Conservation (phyloP, 2,797 vertebrate species). For the Gadopsis bispinosus region DNA sequence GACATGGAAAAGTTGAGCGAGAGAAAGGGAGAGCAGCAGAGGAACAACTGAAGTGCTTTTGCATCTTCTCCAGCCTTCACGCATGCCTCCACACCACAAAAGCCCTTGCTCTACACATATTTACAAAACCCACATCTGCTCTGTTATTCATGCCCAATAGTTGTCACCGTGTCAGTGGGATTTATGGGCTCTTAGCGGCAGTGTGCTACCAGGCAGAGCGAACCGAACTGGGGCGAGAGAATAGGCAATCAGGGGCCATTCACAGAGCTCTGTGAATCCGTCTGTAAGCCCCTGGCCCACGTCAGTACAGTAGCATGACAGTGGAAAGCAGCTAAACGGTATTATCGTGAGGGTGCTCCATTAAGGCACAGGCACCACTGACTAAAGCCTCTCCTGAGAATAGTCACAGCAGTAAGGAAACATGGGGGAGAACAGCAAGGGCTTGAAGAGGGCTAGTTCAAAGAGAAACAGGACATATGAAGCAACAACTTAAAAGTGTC, state of each 20-base stretch:
- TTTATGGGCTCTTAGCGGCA: slow-evolving; percentile 78
- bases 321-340: slow-evolving; percentile 72
- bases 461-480: slow-evolving; percentile 49
- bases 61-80: slow-evolving; percentile 66
- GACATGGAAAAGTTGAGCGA: slow-evolving; percentile 51
- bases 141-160: slow-evolving; percentile 79
- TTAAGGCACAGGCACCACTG: slow-evolving; percentile 76
- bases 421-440: slow-evolving; percentile 60
- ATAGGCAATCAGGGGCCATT: slow-evolving; percentile 85
- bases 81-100: slow-evolving; percentile 76
- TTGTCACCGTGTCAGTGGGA: slow-evolving; percentile 75
- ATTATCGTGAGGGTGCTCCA: slow-evolving; percentile 78
- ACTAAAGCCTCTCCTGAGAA: slow-evolving; percentile 74
- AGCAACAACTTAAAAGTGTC: slow-evolving; percentile 48
- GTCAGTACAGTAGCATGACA: slow-evolving; percentile 78
- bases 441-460: slow-evolving; percentile 54
- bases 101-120: slow-evolving; percentile 76
- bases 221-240: slow-evolving; percentile 74
- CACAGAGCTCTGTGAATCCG: slow-evolving; percentile 75
- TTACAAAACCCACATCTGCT: slow-evolving; percentile 84
- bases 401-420: slow-evolving; percentile 52
- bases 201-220: slow-evolving; percentile 73
- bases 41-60: slow-evolving; percentile 65
- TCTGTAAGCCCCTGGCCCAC: slow-evolving; percentile 72
- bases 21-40: slow-evolving; percentile 48